These are phyloP conservation scores for Hippasteria phrygiana DNA, from an alignment of 53 echinoderm and acorn worm species.

Conservation along the genomic window DNA sequence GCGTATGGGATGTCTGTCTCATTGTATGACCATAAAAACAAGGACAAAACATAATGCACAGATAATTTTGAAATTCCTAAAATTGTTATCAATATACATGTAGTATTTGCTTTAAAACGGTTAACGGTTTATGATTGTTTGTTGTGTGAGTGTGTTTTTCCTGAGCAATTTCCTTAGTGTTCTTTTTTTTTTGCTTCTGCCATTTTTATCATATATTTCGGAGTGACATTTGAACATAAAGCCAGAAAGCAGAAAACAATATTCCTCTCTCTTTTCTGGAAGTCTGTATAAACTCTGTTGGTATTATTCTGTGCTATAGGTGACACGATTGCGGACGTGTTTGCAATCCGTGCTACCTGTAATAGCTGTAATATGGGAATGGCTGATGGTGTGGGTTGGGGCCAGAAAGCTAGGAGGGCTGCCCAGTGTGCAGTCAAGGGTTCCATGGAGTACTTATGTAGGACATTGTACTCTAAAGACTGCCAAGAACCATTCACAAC, in stretches of 20 bases:
- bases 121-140: no score
- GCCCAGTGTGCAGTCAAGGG: constrained; percentile 71
- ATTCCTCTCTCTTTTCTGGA: neutral
- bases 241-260: no score
- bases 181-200: neutral
- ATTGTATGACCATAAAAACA: constrained; percentile 59
- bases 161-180: no score
- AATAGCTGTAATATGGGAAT: constrained; percentile 70
- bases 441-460: constrained; percentile 61
- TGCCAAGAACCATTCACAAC: constrained; percentile 16
- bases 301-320: constrained; percentile 24
- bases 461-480: constrained; percentile 27
- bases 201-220: no score
- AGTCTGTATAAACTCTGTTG: neutral
- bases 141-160: no score
- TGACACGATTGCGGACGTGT: constrained; percentile 74
- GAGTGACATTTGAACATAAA: no score
- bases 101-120: neutral
- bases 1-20: constrained; percentile 71
- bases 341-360: constrained; percentile 64
- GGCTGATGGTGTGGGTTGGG: constrained; percentile 76
- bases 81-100: no score
- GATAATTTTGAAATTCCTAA: neutral
- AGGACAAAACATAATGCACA: constrained; percentile 37
- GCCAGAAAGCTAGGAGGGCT: constrained; percentile 56